Base-by-base conservation (phyloP, 2,888 invertebrate genomes). In the Spodoptera picta region DNA sequence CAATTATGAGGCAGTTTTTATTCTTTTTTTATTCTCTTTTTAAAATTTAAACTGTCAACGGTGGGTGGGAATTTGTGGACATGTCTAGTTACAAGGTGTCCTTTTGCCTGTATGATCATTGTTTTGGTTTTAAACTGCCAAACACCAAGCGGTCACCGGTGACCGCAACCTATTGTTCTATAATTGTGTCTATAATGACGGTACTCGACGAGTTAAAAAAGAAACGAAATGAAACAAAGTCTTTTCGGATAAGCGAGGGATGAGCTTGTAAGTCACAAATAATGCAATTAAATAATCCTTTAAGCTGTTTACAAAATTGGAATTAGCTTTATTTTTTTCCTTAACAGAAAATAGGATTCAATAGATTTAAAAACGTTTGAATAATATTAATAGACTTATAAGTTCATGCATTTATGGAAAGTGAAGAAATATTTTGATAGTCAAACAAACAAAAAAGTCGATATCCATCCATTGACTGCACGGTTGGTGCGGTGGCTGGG, bases 1-100 rank as follows among this genome's bases (percentile, higher is more conserved):
- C 93, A 93, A 93, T 93, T 94, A 93, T 90, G 85, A 89, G 85
- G 84, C 83, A 79, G 81, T 85, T 86, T 87, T 84, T 75, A 78
- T 79, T 82, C 79, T 86, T 89, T 89, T 87, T 83, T 67, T 53
- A 52, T 66, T 69, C 56, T 72, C 78, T 87, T 84, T 83, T 80
- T 84, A 82, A 79, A 83, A 84, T 83, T 80, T 84, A 82, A 79
- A 83, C 81, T 87, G 84, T 87, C 84, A 84, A 79, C 75, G 73
- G 84, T 90, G 90, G 91, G 90, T 91, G 91, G 90, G 89, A 91
- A 91, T 80, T 83, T 86, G 83, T 83, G 83, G 86, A 88, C 77
- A 78, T 73, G 60, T 65, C 66, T 77, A 59, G 77, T 79, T 65
- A 72, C 48, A 68, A 73, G 56, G 60, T 59, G 55, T 69, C 48